Base-by-base conservation (phyloP, 53 echinoderm and acorn worm genomes). In the Astropecten irregularis region DNA sequence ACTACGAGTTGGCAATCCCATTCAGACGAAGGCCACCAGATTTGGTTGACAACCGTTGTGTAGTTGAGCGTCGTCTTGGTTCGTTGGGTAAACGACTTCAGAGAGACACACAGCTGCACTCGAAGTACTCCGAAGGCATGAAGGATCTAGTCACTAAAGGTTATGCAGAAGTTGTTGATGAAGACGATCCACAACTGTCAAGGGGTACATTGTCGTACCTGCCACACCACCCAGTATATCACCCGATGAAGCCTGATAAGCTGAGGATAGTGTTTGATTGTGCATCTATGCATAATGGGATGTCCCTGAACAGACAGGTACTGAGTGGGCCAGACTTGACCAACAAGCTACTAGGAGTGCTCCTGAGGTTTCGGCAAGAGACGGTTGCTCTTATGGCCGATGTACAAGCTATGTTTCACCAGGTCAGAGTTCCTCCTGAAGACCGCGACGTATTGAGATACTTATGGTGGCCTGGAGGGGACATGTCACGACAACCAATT, bases 321-420 rank as follows among this genome's bases (percentile, higher is more conserved):
- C 67, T 53, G 47, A 56, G 67, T 18, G 89, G 85, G 16, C 72
- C 83, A 82, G 81, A 84, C 42, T 52, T 90, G 39, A 90, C 69
- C 4, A 81, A 90, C 40, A 68, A 34, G 37, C 56, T 90, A n/a
- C 47, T 61, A n/a, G 85, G 77, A 18, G 82, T 85, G 15, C 73
- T 90, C 20, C 71, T 81, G n/a, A 59, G n/a, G n/a, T n/a, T n/a
- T n/a, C n/a, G n/a, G n/a, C n/a, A n/a, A n/a, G n/a, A n/a, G n/a
- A n/a, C n/a, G 86, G 62, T 90, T 90, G 86, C 5, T 71, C 85
- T 14, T 91, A 77, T 70, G 77, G 84, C 25, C 88, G 85, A 2
- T 81, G 85, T 57, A 69, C 71, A 39, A 52, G 67, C 50, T 89
- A 52, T 56, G 88, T 84, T 34, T 84, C 92, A n/a, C 73, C 86